Base-by-base conservation (phyloP, 1,140 invertebrate genomes). In the Drosophila ercepeae region DNA sequence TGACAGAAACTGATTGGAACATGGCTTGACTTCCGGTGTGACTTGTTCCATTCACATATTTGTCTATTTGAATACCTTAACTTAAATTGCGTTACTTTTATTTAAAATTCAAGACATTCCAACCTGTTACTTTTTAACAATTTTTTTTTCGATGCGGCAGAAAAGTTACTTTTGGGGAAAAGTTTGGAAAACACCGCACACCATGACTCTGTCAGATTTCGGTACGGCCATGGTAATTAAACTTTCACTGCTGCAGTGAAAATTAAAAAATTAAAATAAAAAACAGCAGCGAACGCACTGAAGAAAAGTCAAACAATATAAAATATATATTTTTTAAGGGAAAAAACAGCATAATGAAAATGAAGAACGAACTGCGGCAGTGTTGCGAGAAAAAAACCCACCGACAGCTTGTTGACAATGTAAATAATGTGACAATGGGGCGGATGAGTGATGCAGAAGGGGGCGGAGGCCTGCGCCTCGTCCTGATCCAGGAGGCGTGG, bases 361-460 rank as follows among this genome's bases (percentile, higher is more conserved):
- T 36, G 61, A 46, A 46, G 27, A 79, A 70, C 67, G 39, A 51
- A 59, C 53, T 55, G 52, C 58, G 58, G 46, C 58, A 27, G 59
- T 69, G 64, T 54, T 75, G 64, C 53, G 63, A 78, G 29, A 29
- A 29, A 29, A 86, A 75, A 86, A 76, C 58, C 79, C 51, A 70
- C 72, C 65, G 81, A 79, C 75, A 86, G 75, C 67, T 84, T 84
- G 81, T 84, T 84, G 79, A 86, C 79, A 84, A 86, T 83, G 76
- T 79, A 86, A 83, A 83, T 83, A 79, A 84, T 84, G 75, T 55
- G 60, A 58, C 44, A 69, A 49, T 46, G 29, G 49, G 49, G 41
- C 9, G 44, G 61, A 1, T 29, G 11, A 2, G 9, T 14, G 36
- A 6, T 18, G 3, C 1, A 8, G 13, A 21, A 8, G 19, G 21